Conservation (phyloP, 2,113 vertebrate species). For the Todiramphus saurophagus region DNA sequence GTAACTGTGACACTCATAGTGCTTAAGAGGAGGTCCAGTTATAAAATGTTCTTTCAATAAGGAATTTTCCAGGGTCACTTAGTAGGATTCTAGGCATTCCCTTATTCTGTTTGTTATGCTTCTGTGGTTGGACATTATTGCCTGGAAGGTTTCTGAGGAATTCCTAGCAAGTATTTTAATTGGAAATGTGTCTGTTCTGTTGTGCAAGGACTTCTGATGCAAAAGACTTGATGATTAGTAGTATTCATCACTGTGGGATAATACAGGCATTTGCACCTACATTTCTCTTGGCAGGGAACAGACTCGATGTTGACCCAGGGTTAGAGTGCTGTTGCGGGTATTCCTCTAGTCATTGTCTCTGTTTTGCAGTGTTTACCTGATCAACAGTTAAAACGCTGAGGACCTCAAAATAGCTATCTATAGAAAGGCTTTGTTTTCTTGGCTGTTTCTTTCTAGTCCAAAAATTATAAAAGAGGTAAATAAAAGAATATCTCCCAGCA, state of each 20-base stretch:
- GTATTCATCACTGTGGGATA: not conserved
- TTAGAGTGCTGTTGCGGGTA: not conserved
- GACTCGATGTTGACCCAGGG: not conserved
- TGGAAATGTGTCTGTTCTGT: not conserved
- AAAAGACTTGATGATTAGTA: not conserved
- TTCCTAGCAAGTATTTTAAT: not conserved
- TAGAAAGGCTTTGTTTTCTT: not conserved
- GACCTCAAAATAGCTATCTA: not conserved
- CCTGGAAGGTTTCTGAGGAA: not conserved
- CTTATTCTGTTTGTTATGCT: not conserved
- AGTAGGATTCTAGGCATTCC: not conserved
- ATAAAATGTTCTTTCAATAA: not conserved
- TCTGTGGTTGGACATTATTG: not conserved
- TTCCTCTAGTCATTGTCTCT: not conserved
- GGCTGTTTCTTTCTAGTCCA: not conserved
- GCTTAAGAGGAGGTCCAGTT: not conserved
- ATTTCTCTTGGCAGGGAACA: not conserved
- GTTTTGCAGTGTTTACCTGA: not conserved
- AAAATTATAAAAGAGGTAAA: not conserved
- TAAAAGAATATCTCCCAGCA: not conserved
- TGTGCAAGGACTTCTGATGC: not conserved
- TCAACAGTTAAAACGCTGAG: not conserved
- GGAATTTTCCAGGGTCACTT: not conserved
- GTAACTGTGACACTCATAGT: not conserved
- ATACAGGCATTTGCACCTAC: not conserved